Evolutionary conservation across 64 coral and sea anemone genomes (phyloP), one percentile per base, ranked within the genome.

Genomic region (Anthopleura sola): DNA sequence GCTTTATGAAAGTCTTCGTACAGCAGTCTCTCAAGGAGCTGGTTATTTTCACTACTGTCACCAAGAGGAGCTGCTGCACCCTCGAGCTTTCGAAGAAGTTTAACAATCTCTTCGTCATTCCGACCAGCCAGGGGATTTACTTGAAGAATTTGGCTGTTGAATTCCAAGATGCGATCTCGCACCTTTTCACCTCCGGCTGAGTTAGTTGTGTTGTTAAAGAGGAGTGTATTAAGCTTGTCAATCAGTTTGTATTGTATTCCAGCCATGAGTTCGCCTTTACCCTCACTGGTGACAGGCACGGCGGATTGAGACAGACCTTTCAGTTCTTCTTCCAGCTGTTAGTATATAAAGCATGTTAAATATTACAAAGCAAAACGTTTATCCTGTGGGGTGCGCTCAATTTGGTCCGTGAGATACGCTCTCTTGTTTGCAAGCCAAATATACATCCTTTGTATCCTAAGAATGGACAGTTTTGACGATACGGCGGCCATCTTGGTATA

Each of bases 21-120:
- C 38, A 95, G 69, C 23, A 95, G 75, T 26, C 24, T 91, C n/a
- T 95, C 78, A 21, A 95, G 34, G 2, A 95, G 93, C 32, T 91
- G 89, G 31, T 87, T 95, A 48, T 95, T 95, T 82, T 95, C 93
- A 75, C 88, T 88, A 82, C 93, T 91, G 26, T 95, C 89, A 29
- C 93, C 93, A 6, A 95, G 82, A 31, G 89, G 86, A 19, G 93
- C 93, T 6, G 60, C 82, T 6, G 84, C 93, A 11, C 93, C 93
- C 58, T 91, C 87, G 17, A 95, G 68, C 77, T 84, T 91, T 26
- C 78, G 76, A 56, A 87, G 89, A 19, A 85, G 62, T 46, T 48
- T 85, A 33, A 83, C 71, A 21, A 95, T 95, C 24, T 95, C 74
- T 1, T 86, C 36, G 44, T 95, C 93, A 36, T 58, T 75, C 3